Base-by-base conservation (phyloP, 2,888 invertebrate species). In the Cyclophora punctaria region DNA sequence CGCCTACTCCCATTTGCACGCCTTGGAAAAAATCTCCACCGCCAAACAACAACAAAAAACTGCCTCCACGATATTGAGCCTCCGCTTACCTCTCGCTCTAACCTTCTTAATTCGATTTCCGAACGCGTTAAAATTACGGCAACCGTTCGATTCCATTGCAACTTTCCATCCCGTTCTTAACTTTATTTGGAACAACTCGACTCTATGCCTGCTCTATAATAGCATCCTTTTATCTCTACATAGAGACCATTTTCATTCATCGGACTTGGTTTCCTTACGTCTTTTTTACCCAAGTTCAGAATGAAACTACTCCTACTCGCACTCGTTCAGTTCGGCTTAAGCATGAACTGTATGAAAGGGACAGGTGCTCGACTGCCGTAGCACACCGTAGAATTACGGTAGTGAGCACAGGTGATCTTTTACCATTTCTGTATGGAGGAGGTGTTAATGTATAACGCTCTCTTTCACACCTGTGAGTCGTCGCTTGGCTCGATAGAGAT, bases 381-480 rank as follows among this genome's bases (percentile, higher is more conserved):
- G 53, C 49, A 74, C 49, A 74, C 70, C 71, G 78, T 81, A 80
- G 79, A 84, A 87, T 89, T 87, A 85, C 88, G 78, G 89, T 87
- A 88, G 89, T 88, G 84, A 89, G 82, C 89, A 89, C 85, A 86
- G 86, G 85, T 88, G 89, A 89, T 86, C 89, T 88, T 89, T 86
- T 80, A 81, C 72, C 73, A 81, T 83, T 83, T 79, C 78, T 79
- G 75, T 63, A 66, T 56, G 70, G 69, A 69, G 77, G 67, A 80
- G 78, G 82, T 80, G 80, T 75, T 75, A 81, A 82, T 80, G 62
- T 85, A 83, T 75, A 77, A 54, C 69, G 66, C 56, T 79, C 85
- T 78, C 85, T 68, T 73, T 85, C 76, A 66, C 41, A 55, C 73
- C 53, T 49, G 60, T 62, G 55, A 51, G 53, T 55, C 57, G 60